These are phyloP conservation scores for Junonia oenone DNA, from an alignment of 2,888 invertebrate genomes.

Conservation along the genomic window DNA sequence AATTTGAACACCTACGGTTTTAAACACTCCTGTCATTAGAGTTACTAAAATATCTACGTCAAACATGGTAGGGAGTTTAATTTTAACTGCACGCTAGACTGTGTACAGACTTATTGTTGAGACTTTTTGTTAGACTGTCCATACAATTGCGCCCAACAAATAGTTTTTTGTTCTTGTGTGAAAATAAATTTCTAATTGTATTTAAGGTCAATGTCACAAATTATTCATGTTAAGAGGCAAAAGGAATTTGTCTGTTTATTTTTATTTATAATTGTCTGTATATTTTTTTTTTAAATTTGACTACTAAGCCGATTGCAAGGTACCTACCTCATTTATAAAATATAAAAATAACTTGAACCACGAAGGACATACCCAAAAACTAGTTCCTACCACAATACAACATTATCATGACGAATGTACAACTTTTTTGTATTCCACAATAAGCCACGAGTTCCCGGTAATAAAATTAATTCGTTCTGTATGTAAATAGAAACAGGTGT, in stretches of 20 bases:
- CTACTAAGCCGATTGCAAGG: no score
- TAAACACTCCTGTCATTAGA: conserved; percentile 16
- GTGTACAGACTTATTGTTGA: background rate
- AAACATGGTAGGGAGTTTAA: background rate
- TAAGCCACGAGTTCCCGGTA: background rate
- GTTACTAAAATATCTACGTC: conserved; percentile 15
- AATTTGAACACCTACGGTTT: conserved; percentile 20
- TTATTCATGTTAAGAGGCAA: no score
- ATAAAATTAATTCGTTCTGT: background rate
- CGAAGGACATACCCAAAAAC: no score
- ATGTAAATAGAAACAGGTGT: background rate
- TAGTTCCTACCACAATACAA: no score
- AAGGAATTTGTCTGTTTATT: no score
- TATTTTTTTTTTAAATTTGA: no score
- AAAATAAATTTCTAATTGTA: background rate
- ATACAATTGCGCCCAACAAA: background rate
- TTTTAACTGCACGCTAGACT: background rate
- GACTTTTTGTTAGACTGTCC: background rate
- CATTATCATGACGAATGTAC: background rate
- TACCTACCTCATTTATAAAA: no score
- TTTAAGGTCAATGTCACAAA: no score
- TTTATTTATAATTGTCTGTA: no score
- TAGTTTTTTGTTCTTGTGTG: background rate
- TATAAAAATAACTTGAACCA: no score
- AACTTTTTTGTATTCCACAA: background rate